A percentile compares a stretch with the other conserved stretches of the same genome.
Evolutionary conservation across 2,888 invertebrate genomes (phyloP).

Genomic region (Zaprionus lineosus): DNA sequence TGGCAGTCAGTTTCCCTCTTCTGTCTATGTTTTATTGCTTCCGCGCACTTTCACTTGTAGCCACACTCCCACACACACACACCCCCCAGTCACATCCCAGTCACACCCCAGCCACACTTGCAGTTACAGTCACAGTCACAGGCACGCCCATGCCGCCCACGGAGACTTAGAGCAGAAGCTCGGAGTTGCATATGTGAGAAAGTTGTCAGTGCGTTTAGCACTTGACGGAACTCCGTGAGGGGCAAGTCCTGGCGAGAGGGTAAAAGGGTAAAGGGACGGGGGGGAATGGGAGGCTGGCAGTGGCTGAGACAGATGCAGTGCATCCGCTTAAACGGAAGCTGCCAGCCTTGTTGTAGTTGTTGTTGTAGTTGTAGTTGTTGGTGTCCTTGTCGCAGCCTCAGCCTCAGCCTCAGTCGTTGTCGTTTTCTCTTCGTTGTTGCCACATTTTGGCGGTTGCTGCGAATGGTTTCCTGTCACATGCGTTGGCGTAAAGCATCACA

Average conservation of each 20-base stretch:
- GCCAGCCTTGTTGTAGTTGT: slow-evolving; percentile 37
- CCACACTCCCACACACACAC: slow-evolving; percentile 4
- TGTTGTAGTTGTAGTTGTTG: slow-evolving; percentile 33
- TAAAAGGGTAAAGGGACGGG: neutral
- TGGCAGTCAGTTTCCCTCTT: no score
- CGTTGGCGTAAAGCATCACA: slow-evolving; percentile 55
- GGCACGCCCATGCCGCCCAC: slow-evolving; percentile 1
- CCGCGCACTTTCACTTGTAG: slow-evolving; percentile 60
- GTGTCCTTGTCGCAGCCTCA: slow-evolving; percentile 1
- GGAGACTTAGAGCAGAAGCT: slow-evolving; percentile 50
- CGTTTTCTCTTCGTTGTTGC: slow-evolving; percentile 55
- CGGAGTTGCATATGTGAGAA: slow-evolving; percentile 60
- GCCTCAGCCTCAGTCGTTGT: slow-evolving; percentile 29
- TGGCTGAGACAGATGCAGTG: slow-evolving; percentile 31
- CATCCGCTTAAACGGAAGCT: slow-evolving; percentile 59
- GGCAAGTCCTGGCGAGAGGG: neutral
- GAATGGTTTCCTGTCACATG: slow-evolving; percentile 72
- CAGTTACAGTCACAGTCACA: slow-evolving; percentile 28
- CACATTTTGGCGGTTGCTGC: slow-evolving; percentile 73
- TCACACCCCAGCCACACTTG: no score
- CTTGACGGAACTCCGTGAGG: slow-evolving; percentile 30
- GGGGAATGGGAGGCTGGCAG: neutral
- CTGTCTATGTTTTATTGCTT: slow-evolving; percentile 68
- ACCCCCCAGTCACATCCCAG: no score
- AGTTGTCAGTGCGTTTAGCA: slow-evolving; percentile 69